These are phyloP conservation scores for Scalopus aquaticus DNA, from an alignment of 2,113 vertebrate genomes.

Conservation along the genomic window DNA sequence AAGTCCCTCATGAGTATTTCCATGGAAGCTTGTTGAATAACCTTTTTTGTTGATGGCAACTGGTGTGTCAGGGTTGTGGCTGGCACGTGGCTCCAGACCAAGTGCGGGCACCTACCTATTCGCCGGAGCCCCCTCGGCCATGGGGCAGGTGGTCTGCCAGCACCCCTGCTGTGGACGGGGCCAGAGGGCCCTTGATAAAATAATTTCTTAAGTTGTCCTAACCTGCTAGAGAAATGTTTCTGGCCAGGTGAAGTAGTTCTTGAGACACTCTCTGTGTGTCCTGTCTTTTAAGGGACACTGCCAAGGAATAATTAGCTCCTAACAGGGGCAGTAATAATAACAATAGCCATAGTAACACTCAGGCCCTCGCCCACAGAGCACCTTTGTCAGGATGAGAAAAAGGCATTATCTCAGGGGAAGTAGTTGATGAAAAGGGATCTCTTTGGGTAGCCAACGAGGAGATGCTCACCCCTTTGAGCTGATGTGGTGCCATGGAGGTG, in stretches of 20 bases:
- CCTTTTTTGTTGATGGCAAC: background rate
- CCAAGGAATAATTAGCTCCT: background rate
- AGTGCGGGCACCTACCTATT: background rate
- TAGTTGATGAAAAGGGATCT: background rate
- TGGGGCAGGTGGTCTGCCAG: background rate
- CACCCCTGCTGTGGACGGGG: background rate
- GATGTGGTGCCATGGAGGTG: fast-evolving
- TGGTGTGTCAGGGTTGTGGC: background rate
- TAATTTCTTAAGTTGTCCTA: background rate
- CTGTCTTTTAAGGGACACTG: background rate
- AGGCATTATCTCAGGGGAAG: background rate
- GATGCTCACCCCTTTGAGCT: no score
- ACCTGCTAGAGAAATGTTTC: background rate
- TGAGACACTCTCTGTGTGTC: background rate
- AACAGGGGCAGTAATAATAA: background rate
- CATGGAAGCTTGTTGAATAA: background rate
- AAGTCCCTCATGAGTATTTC: background rate
- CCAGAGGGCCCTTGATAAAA: background rate
- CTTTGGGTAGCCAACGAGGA: background rate
- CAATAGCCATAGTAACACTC: background rate
- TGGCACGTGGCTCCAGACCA: background rate
- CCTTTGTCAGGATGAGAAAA: background rate
- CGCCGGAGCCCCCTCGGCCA: background rate
- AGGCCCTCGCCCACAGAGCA: no score
- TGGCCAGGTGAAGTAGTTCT: background rate